These are phyloP conservation scores for Plutella xylostella DNA, from an alignment of 2,888 invertebrate species.

Conservation along the genomic window DNA sequence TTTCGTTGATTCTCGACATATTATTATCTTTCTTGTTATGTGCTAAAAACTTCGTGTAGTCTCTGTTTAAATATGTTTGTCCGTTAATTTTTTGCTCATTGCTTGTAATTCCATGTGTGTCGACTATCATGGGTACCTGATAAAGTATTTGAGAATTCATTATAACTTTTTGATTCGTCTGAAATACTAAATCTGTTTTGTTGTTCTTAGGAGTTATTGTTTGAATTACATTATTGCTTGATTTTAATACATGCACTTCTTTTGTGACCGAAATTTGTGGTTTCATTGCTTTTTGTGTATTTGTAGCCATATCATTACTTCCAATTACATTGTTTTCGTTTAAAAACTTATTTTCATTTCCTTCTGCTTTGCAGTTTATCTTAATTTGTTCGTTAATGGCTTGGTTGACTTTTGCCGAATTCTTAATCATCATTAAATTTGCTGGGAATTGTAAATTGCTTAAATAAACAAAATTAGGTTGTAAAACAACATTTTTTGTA, in stretches of 20 bases:
- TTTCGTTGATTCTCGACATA: constrained; percentile 32
- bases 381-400: constrained; percentile 29
- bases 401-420: constrained; percentile 36
- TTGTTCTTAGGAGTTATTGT: constrained; percentile 35
- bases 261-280: constrained; percentile 27
- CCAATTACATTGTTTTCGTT: constrained; percentile 7
- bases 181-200: constrained; percentile 38
- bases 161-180: constrained; percentile 45
- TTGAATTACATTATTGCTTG: constrained; percentile 41
- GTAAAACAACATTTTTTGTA: constrained; percentile 45
- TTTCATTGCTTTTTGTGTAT: constrained; percentile 16
- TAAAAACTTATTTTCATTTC: constrained; percentile 35
- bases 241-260: constrained; percentile 43
- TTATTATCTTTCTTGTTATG: constrained; percentile 35
- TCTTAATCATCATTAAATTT: constrained; percentile 62
- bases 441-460: constrained; percentile 56
- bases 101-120: constrained; percentile 33
- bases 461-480: constrained; percentile 57
- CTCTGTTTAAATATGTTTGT: constrained; percentile 26
- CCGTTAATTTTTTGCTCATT: constrained; percentile 24
- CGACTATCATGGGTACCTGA: constrained; percentile 50
- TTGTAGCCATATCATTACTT: constrained; percentile 23
- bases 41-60: constrained; percentile 29
- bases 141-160: constrained; percentile 53
- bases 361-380: constrained; percentile 19